These are phyloP conservation scores for Rhyacichthys aspro DNA, from an alignment of 2,797 vertebrate species.

Conservation along the genomic window DNA sequence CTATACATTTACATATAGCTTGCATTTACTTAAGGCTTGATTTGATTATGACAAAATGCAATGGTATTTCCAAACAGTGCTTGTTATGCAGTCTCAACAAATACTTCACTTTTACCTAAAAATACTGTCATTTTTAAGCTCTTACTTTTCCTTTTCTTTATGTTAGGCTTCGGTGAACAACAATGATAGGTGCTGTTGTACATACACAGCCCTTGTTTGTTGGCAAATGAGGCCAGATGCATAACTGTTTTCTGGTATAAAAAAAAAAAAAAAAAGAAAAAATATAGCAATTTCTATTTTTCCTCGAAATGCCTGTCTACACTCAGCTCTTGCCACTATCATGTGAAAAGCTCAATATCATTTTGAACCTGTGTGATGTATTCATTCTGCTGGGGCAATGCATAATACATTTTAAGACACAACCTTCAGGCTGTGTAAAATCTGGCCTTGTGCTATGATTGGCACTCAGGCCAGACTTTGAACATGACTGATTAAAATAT, in stretches of 20 bases:
- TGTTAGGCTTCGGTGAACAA: too few species aligned
- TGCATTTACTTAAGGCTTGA: too few species aligned
- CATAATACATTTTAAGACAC: slow-evolving; percentile 12
- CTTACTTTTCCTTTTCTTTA: too few species aligned
- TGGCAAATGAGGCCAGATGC: slow-evolving; percentile 4
- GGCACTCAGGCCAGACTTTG: slow-evolving; percentile 17
- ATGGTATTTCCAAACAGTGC: too few species aligned
- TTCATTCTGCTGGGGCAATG: slow-evolving; percentile 7
- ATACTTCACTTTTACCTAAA: too few species aligned
- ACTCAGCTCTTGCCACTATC: slow-evolving; percentile 5
- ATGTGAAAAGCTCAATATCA: slow-evolving; percentile 7
- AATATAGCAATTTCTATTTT: slow-evolving; percentile 7
- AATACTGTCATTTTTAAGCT: too few species aligned
- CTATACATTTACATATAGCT: too few species aligned
- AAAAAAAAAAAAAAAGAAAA: too few species aligned
- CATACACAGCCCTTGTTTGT: too few species aligned
- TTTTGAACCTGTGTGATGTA: slow-evolving; percentile 5
- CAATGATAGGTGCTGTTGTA: too few species aligned
- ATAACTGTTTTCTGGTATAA: slow-evolving; percentile 6
- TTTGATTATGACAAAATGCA: too few species aligned
- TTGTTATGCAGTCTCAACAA: too few species aligned
- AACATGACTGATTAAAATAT: slow-evolving; percentile 8
- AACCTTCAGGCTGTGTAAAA: slow-evolving; percentile 14
- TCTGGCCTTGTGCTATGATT: slow-evolving; percentile 16
- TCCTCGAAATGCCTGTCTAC: slow-evolving; percentile 6